Evolutionary conservation across 2,797 vertebrate species (phyloP).

Genomic region (Pipistrellus kuhlii): DNA sequence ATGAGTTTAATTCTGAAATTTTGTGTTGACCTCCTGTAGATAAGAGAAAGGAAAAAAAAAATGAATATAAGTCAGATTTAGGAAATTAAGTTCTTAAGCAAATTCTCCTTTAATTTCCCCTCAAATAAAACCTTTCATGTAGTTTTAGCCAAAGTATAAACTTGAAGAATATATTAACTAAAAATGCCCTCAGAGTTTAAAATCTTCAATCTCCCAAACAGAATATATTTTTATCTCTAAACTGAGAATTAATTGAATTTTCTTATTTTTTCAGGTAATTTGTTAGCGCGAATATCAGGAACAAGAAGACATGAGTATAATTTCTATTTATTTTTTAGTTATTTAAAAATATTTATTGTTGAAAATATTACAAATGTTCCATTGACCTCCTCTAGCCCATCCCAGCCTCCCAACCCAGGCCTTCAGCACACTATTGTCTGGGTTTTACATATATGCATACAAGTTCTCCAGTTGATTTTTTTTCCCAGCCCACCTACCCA

Average conservation of each 20-base stretch:
- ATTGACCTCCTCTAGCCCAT: too few relatives aligned
- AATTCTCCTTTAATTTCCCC: conserved; percentile 75
- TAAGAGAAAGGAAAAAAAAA: neutral
- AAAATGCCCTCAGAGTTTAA: conserved; percentile 50
- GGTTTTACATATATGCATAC: too few relatives aligned
- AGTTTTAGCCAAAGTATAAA: conserved; percentile 51
- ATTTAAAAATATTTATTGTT: neutral
- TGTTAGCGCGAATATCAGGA: conserved; percentile 13
- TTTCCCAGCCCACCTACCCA: too few relatives aligned
- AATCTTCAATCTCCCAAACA: neutral
- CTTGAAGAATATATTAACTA: conserved; percentile 41
- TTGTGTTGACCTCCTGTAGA: conserved; percentile 18
- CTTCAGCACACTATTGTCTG: too few relatives aligned
- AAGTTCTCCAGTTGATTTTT: too few relatives aligned
- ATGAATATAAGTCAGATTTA: conserved; percentile 49
- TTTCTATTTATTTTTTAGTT: conserved; percentile 10
- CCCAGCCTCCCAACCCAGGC: too few relatives aligned
- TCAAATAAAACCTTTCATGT: conserved; percentile 26
- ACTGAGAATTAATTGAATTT: neutral
- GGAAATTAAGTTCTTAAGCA: conserved; percentile 75
- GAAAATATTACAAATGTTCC: too few relatives aligned
- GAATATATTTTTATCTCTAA: conserved; percentile 39
- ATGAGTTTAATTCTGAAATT: conserved; percentile 55
- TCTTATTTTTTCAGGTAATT: neutral
- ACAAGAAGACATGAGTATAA: neutral